Evolutionary conservation across 2,113 vertebrate genomes (phyloP).

Genomic region (Cebidichthys violaceus): DNA sequence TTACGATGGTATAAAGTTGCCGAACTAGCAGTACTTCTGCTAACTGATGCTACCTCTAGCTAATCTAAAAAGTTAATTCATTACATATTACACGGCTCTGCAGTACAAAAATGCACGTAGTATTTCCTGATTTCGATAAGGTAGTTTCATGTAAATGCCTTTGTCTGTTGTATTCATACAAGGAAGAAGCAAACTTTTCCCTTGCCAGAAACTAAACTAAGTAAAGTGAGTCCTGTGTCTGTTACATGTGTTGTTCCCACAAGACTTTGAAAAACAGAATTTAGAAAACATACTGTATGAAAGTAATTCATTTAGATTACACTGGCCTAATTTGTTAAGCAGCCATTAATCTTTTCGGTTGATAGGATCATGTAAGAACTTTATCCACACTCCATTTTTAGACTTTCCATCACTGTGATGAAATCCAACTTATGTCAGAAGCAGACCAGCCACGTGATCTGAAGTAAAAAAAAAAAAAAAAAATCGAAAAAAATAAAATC

Average conservation of each 20-base stretch:
- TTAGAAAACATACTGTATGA: background rate
- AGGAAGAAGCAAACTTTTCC: background rate
- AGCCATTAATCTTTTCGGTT: background rate
- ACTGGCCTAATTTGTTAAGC: slow-evolving; percentile 2
- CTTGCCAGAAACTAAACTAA: background rate
- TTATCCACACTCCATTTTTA: background rate
- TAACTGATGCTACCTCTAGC: background rate
- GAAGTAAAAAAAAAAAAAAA: background rate
- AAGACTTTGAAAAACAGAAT: background rate
- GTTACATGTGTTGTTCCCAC: background rate
- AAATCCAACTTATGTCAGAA: background rate
- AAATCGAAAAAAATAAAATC: too few species aligned
- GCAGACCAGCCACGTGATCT: background rate
- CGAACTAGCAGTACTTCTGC: background rate
- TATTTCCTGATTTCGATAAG: background rate
- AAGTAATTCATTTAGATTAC: background rate
- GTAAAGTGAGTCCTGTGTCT: background rate
- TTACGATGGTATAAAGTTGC: slow-evolving; percentile 1
- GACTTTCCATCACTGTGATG: background rate
- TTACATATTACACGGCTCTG: background rate
- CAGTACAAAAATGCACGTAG: background rate
- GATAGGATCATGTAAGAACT: background rate
- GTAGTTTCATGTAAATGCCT: background rate
- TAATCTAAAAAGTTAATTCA: background rate
- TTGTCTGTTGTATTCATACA: background rate